Conservation (phyloP, 1,140 invertebrate species). For the Drosophila lacertosa region DNA sequence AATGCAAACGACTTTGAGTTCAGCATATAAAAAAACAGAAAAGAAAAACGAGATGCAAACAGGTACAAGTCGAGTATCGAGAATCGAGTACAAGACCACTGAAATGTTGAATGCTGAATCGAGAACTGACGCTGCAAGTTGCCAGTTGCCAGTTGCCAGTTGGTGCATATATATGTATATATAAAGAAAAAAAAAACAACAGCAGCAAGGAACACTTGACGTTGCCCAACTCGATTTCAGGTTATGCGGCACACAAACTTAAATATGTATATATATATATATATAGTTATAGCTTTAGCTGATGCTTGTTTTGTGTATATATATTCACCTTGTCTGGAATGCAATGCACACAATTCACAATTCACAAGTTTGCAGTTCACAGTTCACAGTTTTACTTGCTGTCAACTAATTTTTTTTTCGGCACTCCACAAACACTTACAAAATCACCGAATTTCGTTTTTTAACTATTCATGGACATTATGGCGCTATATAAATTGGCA, state of each 20-base stretch:
- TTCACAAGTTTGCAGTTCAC: slow-evolving; percentile 19
- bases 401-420: slow-evolving; percentile 11
- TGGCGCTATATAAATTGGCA: not conserved
- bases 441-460: not conserved
- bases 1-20: slow-evolving; percentile 49
- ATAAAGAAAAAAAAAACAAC: too few relatives aligned
- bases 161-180: slow-evolving; percentile 11
- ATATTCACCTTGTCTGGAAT: slow-evolving; percentile 34
- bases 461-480: slow-evolving; percentile 27
- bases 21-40: slow-evolving; percentile 22
- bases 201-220: slow-evolving; percentile 31
- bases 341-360: slow-evolving; percentile 8
- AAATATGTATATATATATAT: slow-evolving; percentile 4
- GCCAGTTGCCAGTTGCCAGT: not conserved
- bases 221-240: slow-evolving; percentile 36
- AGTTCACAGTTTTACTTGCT: slow-evolving; percentile 7
- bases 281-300: not conserved
- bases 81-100: not conserved
- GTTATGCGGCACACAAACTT: slow-evolving; percentile 20
- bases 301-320: not conserved
- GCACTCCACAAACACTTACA: not conserved
- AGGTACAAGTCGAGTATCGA: slow-evolving; percentile 29
- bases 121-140: slow-evolving; percentile 36
- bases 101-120: not conserved
- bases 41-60: slow-evolving; percentile 50